Evolutionary conservation across 2,113 vertebrate species (phyloP).

Genomic region (Scalopus aquaticus): DNA sequence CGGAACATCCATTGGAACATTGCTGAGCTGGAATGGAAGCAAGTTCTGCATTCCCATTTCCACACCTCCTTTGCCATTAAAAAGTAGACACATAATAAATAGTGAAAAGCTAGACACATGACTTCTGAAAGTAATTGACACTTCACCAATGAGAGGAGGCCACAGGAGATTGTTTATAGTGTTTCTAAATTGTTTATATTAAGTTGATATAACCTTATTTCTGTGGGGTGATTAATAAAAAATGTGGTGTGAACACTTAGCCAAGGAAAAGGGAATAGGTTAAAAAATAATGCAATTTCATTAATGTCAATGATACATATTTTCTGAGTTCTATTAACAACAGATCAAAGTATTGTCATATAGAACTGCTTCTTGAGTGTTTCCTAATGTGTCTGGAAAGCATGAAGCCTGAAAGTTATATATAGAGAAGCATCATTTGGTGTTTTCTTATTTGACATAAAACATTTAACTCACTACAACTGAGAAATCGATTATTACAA

Average conservation of each 20-base stretch:
- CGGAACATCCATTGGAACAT: not conserved
- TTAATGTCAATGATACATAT: conserved; percentile 10
- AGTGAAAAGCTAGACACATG: not conserved
- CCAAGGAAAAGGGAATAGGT: not conserved
- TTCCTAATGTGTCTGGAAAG: conserved; percentile 48
- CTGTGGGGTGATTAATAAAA: not conserved
- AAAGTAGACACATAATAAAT: not conserved
- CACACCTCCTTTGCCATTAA: not conserved
- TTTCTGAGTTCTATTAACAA: conserved; percentile 27
- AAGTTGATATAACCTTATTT: not conserved
- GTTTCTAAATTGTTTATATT: conserved; percentile 31
- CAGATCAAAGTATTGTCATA: conserved; percentile 12
- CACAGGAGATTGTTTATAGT: not conserved
- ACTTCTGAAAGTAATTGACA: not conserved
- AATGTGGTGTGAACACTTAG: not conserved
- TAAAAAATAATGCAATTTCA: not conserved
- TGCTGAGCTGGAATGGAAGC: not conserved
- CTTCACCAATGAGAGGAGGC: not conserved
- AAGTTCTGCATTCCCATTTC: not conserved
- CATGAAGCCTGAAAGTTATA: conserved; percentile 37
- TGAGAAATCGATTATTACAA: conserved; percentile 71
- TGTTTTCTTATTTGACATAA: conserved; percentile 62
- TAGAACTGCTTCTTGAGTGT: conserved; percentile 27
- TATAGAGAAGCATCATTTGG: conserved; percentile 53
- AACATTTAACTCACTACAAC: conserved; percentile 62